phyloP scores from a whole-genome alignment of 2,797 vertebrate species.

The Hypotaenidia okinawae region DNA sequence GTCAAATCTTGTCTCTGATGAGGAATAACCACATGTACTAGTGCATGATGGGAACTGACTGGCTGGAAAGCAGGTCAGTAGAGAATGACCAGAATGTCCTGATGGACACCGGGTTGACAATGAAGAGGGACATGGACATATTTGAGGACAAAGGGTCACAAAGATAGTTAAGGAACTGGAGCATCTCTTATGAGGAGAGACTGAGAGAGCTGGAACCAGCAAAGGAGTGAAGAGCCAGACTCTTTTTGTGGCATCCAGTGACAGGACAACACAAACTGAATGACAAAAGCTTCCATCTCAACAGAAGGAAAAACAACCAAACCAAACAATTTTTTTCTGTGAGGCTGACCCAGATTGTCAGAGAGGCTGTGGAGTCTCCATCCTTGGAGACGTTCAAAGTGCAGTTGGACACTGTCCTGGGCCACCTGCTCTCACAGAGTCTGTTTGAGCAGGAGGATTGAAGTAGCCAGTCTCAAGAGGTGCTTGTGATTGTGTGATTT shows the following conservation, averaged over 20 bases:
- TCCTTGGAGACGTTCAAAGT: not conserved
- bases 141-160: not conserved
- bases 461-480: not conserved
- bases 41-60: rapidly evolving
- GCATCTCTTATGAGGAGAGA: not conserved
- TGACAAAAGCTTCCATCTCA: too few relatives aligned
- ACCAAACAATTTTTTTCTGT: not conserved
- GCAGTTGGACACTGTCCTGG: rapidly evolving
- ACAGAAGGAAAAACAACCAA: too few relatives aligned
- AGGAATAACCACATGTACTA: not conserved
- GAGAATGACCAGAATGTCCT: not conserved
- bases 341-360: not conserved
- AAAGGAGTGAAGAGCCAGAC: not conserved
- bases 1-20: not conserved
- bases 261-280: too few relatives aligned
- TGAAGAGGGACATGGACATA: not conserved
- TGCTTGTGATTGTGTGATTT: not conserved
- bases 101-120: not conserved
- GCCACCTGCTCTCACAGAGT: not conserved
- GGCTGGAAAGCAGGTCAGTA: not conserved
- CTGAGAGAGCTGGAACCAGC: not conserved
- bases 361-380: not conserved
- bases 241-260: not conserved
- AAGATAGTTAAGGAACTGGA: not conserved
- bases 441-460: rapidly evolving